Evolutionary conservation across 1,140 invertebrate species (phyloP), one percentile per base, ranked within the genome.

Genomic region (Drosophila carrolli): DNA sequence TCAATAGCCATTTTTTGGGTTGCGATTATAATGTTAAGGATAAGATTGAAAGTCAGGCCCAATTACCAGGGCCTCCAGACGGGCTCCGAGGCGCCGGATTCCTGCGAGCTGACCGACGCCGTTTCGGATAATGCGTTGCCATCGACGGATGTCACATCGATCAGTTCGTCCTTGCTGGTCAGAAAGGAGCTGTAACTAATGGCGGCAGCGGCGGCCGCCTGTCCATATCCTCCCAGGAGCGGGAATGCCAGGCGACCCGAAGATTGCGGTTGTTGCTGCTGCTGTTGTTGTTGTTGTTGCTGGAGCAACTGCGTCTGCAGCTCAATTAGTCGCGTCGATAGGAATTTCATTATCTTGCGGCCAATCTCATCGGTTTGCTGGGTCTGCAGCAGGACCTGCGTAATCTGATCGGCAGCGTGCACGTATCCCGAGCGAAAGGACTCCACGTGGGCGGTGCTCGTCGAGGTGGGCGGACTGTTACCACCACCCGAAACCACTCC

Each of bases 331-430:
- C 95, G 95, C 92, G 96, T 95, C 48, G 96, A 96, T 50, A 98
- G 94, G 90, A 98, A 97, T 50, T 96, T 97, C 96, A 98, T 97
- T 62, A 98, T 94, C 85, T 97, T 96, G 47, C 93, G 78, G 95
- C 95, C 59, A 97, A 95, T 92, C 98, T 97, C 61, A 97, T 96
- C 68, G 44, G 90, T 96, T 95, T 50, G 97, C 95, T 62, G 96
- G 94, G 61, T 96, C 94, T 47, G 96, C 95, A 91, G 48, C 75
- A 99, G 93, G 86, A 96, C 98, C 58, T 97, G 95, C 67, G 96
- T 97, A 48, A 99, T 97, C 94, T 98, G 97, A 92, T 96, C 96
- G 56, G 97, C 97, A 88, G 97, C 98, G 81, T 98, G 97, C 40
- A 96, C 97, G 93, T 97, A 98, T 47, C 98, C 98, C 55, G 97